A percentile compares a stretch with the other conserved stretches of the same genome.
Evolutionary conservation across 2,888 invertebrate species (phyloP).

Genomic region (Zaprionus bogoriensis): DNA sequence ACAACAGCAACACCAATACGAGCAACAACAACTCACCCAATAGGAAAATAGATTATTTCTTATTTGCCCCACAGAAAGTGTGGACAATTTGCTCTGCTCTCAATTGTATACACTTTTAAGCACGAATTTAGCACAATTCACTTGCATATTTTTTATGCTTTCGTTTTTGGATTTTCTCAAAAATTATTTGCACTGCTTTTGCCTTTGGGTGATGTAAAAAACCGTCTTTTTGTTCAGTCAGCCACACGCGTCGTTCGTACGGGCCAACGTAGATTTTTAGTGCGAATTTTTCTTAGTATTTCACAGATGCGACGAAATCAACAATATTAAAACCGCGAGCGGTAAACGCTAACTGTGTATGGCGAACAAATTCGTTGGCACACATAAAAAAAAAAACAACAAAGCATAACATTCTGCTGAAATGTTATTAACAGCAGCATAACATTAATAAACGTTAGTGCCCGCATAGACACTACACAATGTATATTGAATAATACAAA

Average conservation of each 20-base stretch:
- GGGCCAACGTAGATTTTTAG: not conserved
- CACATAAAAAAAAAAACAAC: not conserved
- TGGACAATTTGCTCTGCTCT: conserved; percentile 7
- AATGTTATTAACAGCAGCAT: conserved; percentile 23
- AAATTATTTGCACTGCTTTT: conserved; percentile 4
- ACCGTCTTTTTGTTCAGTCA: not conserved
- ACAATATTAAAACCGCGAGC: conserved; percentile 27
- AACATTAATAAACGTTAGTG: too few species aligned
- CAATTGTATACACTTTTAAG: conserved; percentile 13
- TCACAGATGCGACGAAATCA: conserved; percentile 7
- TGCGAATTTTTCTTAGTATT: conserved; percentile 3
- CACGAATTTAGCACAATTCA: conserved; percentile 22
- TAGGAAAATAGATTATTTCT: conserved; percentile 45
- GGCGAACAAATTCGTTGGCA: conserved; percentile 32
- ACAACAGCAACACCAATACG: conserved; percentile 45
- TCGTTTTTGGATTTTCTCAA: conserved; percentile 10
- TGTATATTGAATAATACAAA: too few species aligned
- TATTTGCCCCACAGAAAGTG: conserved; percentile 7
- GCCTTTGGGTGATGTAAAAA: not conserved
- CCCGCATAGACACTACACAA: too few species aligned
- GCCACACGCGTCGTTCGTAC: conserved; percentile 3
- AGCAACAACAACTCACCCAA: conserved; percentile 52
- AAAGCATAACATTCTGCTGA: conserved; percentile 14
- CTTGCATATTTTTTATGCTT: conserved; percentile 18
- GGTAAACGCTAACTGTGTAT: conserved; percentile 34